Evolutionary conservation across 2,797 vertebrate species (phyloP).

Genomic region (Lagorchestes hirsutus): DNA sequence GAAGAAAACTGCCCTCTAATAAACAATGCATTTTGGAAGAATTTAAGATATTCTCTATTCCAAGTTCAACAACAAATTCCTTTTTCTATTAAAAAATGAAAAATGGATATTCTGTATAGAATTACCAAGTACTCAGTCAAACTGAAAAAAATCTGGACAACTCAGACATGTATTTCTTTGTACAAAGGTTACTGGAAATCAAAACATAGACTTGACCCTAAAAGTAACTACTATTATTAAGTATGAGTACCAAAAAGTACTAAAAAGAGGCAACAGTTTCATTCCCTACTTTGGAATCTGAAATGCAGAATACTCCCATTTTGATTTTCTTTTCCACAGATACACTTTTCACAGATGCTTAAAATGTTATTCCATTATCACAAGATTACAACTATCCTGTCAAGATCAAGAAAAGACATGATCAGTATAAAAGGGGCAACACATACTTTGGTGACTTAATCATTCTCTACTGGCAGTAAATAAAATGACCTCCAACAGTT

Average conservation of each 20-base stretch:
- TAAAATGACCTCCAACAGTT: background rate
- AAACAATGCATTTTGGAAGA: slow-evolving; percentile 43
- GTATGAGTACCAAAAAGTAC: slow-evolving; percentile 10
- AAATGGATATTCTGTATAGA: background rate
- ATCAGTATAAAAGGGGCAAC: slow-evolving; percentile 18
- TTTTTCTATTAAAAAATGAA: slow-evolving; percentile 43
- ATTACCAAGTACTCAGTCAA: slow-evolving; percentile 16
- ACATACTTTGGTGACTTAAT: slow-evolving; percentile 14
- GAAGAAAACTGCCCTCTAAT: slow-evolving; percentile 43
- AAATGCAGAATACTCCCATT: background rate
- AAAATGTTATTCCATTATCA: slow-evolving; percentile 30
- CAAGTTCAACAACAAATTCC: slow-evolving; percentile 44
- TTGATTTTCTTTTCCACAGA: background rate
- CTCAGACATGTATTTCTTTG: background rate
- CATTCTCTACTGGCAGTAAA: background rate
- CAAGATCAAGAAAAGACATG: slow-evolving; percentile 7
- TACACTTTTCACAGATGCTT: background rate
- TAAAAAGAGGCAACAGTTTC: background rate
- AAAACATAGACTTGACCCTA: slow-evolving; percentile 22
- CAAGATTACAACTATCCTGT: slow-evolving; percentile 42
- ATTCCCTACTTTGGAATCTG: background rate
- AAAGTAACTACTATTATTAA: slow-evolving; percentile 34
- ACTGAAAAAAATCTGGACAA: slow-evolving; percentile 8
- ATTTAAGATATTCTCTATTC: slow-evolving; percentile 48
- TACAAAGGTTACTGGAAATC: slow-evolving; percentile 15